Evolutionary conservation across 1,140 invertebrate genomes (phyloP).

Genomic region (Aporrectodea caliginosa): DNA sequence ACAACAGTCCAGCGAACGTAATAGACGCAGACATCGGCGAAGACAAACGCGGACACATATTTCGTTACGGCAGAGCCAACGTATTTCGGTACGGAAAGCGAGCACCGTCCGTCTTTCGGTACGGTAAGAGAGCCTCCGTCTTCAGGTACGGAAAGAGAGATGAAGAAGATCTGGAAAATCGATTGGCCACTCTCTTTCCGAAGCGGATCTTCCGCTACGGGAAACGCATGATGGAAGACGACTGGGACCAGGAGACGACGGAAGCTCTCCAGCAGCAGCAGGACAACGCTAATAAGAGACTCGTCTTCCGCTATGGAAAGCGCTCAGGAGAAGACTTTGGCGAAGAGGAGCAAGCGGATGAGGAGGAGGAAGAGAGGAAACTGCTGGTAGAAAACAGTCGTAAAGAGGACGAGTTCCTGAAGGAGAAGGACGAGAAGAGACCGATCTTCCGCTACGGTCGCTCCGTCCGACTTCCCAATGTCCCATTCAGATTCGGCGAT

Average conservation of each 20-base stretch:
- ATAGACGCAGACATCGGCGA: background rate
- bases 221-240: background rate
- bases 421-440: background rate
- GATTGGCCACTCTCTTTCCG: background rate
- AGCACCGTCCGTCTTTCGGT: background rate
- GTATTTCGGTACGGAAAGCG: background rate
- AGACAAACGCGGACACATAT: background rate
- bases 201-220: background rate
- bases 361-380: background rate
- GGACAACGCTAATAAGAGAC: no score
- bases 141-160: background rate
- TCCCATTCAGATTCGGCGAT: background rate
- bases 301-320: background rate
- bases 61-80: background rate
- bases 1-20: background rate
- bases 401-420: background rate
- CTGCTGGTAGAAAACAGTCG: background rate
- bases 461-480: background rate
- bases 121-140: background rate
- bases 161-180: background rate
- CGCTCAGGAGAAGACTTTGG: background rate
- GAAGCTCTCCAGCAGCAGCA: background rate
- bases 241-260: background rate
- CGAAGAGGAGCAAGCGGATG: background rate
- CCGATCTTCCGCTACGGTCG: background rate